These are phyloP conservation scores for Calephelis virginiensis DNA, from an alignment of 1,140 invertebrate genomes.

Conservation along the genomic window DNA sequence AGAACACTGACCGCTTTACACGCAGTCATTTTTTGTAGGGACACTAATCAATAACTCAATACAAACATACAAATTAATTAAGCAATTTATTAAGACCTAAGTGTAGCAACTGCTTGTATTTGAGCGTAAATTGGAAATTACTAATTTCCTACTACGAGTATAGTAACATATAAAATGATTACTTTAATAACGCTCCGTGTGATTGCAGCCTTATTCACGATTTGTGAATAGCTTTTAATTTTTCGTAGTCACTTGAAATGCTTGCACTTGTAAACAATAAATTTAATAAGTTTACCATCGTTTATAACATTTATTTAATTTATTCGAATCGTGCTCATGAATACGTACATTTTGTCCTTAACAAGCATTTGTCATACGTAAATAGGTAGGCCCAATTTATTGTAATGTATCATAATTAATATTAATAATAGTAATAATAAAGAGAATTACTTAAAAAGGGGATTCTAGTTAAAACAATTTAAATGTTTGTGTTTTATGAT, in stretches of 20 bases:
- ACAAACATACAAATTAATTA: no score
- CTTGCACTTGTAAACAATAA: slow-evolving; percentile 23
- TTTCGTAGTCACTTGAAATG: slow-evolving; percentile 13
- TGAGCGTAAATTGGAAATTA: no score
- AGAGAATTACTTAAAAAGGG: slow-evolving; percentile 72
- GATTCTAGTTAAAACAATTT: slow-evolving; percentile 69
- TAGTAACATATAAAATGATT: no score
- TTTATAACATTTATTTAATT: slow-evolving; percentile 53
- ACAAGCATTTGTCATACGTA: slow-evolving; percentile 71
- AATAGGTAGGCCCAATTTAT: slow-evolving; percentile 75
- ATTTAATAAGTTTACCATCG: slow-evolving; percentile 39
- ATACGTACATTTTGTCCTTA: slow-evolving; percentile 69
- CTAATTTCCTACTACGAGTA: no score
- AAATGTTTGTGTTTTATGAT: slow-evolving; percentile 74
- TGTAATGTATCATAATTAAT: slow-evolving; percentile 73
- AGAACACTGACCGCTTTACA: no score
- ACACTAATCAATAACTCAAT: no score
- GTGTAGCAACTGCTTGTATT: no score
- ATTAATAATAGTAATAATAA: slow-evolving; percentile 60
- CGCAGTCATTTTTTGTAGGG: no score
- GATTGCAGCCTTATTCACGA: slow-evolving; percentile 6
- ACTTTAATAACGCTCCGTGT: neutral
- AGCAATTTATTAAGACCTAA: no score
- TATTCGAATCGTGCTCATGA: slow-evolving; percentile 60
- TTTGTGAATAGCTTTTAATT: slow-evolving; percentile 7